Base-by-base conservation (phyloP, 2,113 vertebrate species). In the Elephas maximus region DNA sequence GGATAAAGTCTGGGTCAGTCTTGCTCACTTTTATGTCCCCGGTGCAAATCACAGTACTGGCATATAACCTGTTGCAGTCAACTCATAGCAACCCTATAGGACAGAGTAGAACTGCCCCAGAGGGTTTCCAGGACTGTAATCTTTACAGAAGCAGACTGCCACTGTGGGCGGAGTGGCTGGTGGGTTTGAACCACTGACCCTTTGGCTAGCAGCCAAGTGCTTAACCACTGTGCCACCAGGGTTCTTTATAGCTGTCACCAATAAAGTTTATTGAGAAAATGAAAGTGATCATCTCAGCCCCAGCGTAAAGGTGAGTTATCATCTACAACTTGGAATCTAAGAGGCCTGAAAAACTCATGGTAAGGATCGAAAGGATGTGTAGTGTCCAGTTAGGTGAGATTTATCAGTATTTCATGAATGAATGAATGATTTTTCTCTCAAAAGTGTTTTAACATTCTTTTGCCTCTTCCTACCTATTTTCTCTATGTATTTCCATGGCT, bases 221-320 rank as follows among this genome's bases (percentile, higher is more conserved):
- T 69, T 69, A 30, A 69, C 4, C 26, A 30, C 28, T 69, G 69
- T 17, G 17, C 33, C 69, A 73, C 33, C 33, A 73, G 33, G n/a
- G 67, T 21, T 62, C 60, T 62, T 62, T 21, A 73, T 9, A 41
- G 30, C 1, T 65, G 24, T 21, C 14, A 30, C 48, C 77, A 93
- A 30, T 69, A n/a, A 80, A 73, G 28, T 76, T 95, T 74, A 77
- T 41, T 53, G 53, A 76, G 79, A 94, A 82, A 93, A 67, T 80
- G 60, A 62, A 96, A 91, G 71, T 48, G 44, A 30, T 88, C 81
- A 21, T 37, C 21, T 90, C 37, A 41, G 45, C 30, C 20, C 21
- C 18, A n/a, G 17, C n/a, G 82, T 48, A 63, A 73, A 28, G 48
- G 24, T 88, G 23, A 86, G 74, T 83, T 81, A 26, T 67, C 37